A percentile compares a stretch with the other conserved stretches of the same genome.
phyloP scores from a whole-genome alignment of 2,888 invertebrate genomes.

The Dynastes hyllus region DNA sequence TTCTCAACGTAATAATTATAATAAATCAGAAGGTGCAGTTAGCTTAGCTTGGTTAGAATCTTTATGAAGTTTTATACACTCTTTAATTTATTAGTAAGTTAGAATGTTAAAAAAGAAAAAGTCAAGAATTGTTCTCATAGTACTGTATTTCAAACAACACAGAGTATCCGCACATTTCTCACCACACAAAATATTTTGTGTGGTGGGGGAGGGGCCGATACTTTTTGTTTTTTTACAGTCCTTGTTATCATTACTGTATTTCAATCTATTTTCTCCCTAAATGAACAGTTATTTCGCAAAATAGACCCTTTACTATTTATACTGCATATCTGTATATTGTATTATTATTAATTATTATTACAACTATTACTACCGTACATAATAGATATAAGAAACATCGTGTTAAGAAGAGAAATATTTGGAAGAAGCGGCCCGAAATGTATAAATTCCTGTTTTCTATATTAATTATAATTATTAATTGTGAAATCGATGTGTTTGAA shows the following conservation, averaged over 20 bases:
- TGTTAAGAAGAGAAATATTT: background rate
- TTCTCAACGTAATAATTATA: no score
- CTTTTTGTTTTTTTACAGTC: no score
- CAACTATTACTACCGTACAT: conserved; percentile 1
- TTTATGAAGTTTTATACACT: no score
- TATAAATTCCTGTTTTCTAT: conserved; percentile 13
- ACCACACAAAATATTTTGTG: no score
- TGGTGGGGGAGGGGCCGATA: no score
- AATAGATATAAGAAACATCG: background rate
- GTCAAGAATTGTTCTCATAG: no score
- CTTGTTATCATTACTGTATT: background rate
- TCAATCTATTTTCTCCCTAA: background rate
- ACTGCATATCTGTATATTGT: conserved; percentile 32
- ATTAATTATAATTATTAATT: background rate
- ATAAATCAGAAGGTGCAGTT: no score
- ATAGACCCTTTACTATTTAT: conserved; percentile 6
- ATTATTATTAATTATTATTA: conserved; percentile 17
- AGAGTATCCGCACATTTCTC: no score
- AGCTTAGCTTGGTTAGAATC: no score
- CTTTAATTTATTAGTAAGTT: no score
- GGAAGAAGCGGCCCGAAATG: background rate
- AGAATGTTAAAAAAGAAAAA: no score
- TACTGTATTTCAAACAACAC: no score
- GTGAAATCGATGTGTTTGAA: conserved; percentile 22
- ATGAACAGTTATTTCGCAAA: background rate